A percentile compares a stretch with the other conserved stretches of the same genome.
These are phyloP conservation scores for Phorcus lineatus DNA, from an alignment of 2,888 invertebrate genomes.

Conservation along the genomic window DNA sequence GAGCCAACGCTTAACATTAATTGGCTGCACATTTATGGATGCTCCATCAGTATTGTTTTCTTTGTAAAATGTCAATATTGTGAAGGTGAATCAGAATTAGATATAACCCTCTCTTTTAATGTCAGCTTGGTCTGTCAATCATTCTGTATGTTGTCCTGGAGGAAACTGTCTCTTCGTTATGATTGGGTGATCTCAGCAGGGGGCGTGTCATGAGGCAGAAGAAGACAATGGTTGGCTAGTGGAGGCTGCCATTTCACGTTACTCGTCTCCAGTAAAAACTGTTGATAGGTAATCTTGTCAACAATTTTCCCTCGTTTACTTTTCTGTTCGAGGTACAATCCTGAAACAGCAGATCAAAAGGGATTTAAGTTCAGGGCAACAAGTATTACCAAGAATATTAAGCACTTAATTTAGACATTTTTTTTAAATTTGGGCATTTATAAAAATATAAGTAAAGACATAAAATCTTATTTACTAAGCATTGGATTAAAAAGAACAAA, in stretches of 20 bases:
- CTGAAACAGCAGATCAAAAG: slow-evolving; percentile 43
- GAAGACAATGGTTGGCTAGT: slow-evolving; percentile 69
- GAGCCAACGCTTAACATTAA: too few relatives aligned
- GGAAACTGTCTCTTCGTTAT: neutral
- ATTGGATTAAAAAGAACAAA: too few relatives aligned
- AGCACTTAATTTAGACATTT: neutral
- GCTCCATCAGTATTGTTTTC: too few relatives aligned
- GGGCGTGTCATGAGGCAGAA: slow-evolving; percentile 54
- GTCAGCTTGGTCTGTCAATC: too few relatives aligned
- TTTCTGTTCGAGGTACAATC: slow-evolving; percentile 72
- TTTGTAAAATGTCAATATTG: too few relatives aligned
- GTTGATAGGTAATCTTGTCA: slow-evolving; percentile 62
- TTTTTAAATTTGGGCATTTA: neutral
- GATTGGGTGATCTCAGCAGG: neutral
- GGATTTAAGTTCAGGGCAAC: neutral
- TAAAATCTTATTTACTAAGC: too few relatives aligned
- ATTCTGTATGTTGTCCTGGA: too few relatives aligned
- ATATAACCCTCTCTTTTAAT: too few relatives aligned
- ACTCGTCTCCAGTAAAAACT: slow-evolving; percentile 52
- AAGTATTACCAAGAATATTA: too few relatives aligned
- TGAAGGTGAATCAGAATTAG: too few relatives aligned
- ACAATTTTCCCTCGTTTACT: slow-evolving; percentile 61
- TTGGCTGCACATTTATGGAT: too few relatives aligned
- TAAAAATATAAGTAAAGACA: neutral
- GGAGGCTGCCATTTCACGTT: slow-evolving; percentile 72